A percentile compares a stretch with the other conserved stretches of the same genome.
Evolutionary conservation across 2,113 vertebrate genomes (phyloP).

Genomic region (Brachypodius melanocephalos): DNA sequence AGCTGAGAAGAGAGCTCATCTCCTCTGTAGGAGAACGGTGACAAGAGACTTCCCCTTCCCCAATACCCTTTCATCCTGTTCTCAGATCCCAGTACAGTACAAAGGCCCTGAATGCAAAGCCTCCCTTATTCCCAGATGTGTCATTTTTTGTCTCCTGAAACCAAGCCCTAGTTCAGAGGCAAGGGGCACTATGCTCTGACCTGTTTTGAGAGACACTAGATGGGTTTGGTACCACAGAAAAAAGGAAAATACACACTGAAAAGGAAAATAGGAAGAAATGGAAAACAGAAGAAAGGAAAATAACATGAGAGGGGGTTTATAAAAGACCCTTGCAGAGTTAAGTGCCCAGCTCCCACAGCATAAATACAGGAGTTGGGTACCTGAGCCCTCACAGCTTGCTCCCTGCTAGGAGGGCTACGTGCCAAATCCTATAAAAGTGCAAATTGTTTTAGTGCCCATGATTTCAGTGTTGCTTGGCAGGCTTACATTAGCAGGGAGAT

Average conservation of each 20-base stretch:
- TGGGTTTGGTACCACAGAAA: not conserved
- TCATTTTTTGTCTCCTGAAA: not conserved
- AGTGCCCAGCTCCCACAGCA: not conserved
- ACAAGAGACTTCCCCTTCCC: not conserved
- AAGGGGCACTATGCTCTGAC: not conserved
- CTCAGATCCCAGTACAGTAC: not conserved
- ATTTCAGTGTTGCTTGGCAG: not conserved
- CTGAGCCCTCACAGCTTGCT: not conserved
- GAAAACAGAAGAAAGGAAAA: constrained; percentile 1
- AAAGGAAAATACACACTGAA: not conserved
- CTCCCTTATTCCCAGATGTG: not conserved
- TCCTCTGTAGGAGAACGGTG: not conserved
- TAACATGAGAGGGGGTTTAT: not conserved
- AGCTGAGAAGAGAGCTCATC: not conserved
- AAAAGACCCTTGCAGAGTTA: constrained; percentile 27
- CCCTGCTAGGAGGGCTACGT: not conserved
- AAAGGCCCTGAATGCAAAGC: not conserved
- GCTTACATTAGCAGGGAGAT: not conserved
- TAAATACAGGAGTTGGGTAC: not conserved
- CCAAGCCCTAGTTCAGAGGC: not conserved
- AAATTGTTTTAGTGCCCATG: constrained; percentile 19
- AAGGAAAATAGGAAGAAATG: not conserved
- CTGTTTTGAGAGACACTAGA: constrained; percentile 4
- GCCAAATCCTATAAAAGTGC: constrained; percentile 38
- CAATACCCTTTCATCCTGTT: not conserved